Evolutionary conservation across 2,113 vertebrate genomes (phyloP).

Genomic region (Microtus ochrogaster): DNA sequence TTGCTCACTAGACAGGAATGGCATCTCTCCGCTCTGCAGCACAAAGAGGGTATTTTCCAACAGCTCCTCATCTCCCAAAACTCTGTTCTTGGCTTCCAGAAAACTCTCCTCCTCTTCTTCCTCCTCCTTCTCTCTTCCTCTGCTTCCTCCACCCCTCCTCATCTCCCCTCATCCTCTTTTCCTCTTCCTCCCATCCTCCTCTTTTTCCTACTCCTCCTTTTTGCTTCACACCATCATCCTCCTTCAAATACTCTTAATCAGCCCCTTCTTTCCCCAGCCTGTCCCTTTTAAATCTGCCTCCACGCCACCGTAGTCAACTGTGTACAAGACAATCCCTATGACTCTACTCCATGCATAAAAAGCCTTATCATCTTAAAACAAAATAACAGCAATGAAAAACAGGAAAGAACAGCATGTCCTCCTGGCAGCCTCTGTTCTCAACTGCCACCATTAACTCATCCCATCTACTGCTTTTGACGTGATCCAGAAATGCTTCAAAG

Average conservation of each 20-base stretch:
- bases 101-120: background rate
- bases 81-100: background rate
- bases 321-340: background rate
- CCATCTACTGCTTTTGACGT: background rate
- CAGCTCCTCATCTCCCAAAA: background rate
- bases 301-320: background rate
- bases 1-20: background rate
- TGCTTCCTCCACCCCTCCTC: too few relatives aligned
- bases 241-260: background rate
- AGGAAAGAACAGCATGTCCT: background rate
- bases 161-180: background rate
- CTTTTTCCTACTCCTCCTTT: background rate
- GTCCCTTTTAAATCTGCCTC: background rate
- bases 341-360: background rate
- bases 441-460: background rate
- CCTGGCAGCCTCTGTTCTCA: background rate
- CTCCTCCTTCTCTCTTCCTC: background rate
- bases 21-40: background rate
- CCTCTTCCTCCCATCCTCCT: background rate
- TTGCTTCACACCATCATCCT: background rate
- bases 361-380: background rate
- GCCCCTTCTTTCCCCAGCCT: background rate
- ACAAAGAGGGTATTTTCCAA: background rate
- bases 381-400: background rate
- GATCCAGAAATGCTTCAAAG: background rate